Evolutionary conservation across 2,797 vertebrate genomes (phyloP).

Genomic region (Lithobates pipiens): DNA sequence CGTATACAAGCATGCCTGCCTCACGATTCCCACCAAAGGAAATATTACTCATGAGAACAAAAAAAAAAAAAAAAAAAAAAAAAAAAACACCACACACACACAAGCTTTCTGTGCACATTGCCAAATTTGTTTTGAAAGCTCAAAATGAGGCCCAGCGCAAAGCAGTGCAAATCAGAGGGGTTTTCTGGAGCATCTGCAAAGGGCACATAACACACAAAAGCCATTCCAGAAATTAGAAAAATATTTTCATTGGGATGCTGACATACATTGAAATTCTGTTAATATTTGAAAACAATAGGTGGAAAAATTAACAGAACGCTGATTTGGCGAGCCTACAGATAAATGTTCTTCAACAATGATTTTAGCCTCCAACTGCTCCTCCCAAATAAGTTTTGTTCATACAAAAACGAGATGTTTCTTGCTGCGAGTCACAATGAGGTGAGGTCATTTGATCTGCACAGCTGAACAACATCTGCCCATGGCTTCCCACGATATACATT

Average conservation of each 20-base stretch:
- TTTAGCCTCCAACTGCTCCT: slow-evolving; percentile 31
- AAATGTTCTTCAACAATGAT: slow-evolving; percentile 15
- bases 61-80: neutral
- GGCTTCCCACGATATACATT: neutral
- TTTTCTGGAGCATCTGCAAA: neutral
- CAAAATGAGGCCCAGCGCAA: neutral
- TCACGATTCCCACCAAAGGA: neutral
- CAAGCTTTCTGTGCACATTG: neutral
- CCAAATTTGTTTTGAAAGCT: neutral
- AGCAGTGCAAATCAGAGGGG: neutral
- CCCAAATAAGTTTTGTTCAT: neutral
- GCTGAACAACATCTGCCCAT: neutral
- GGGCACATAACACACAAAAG: neutral
- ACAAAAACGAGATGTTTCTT: neutral
- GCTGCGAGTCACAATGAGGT: slow-evolving; percentile 13
- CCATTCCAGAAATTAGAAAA: neutral
- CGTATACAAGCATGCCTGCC: neutral
- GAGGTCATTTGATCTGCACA: neutral
- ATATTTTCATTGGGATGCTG: neutral
- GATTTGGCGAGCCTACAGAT: slow-evolving; percentile 27
- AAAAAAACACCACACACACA: neutral
- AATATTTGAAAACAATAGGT: slow-evolving; percentile 33
- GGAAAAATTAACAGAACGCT: slow-evolving; percentile 33
- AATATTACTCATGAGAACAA: neutral
- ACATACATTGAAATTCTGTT: slow-evolving; percentile 25